Base-by-base conservation (phyloP, 2,888 invertebrate genomes). In the Melieria crassipennis region DNA sequence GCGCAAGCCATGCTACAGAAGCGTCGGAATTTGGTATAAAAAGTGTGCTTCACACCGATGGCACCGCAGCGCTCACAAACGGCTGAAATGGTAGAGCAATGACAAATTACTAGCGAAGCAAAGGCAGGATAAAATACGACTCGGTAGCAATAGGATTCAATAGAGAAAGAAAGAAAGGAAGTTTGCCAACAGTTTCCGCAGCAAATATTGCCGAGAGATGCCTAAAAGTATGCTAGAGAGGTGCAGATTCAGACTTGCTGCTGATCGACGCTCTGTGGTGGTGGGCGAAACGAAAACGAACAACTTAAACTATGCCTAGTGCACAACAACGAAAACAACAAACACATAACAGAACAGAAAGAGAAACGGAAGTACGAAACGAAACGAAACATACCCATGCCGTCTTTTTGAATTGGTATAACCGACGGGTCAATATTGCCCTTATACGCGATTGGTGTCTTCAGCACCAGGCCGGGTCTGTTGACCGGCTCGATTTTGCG, bases 321-420 rank as follows among this genome's bases (percentile, higher is more conserved):
- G 42, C 16, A 43, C 43, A 61, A 47, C 43, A 70, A 73, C 69
- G 55, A 64, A 70, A 74, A 72, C 48, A 7, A 70, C 62, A 61
- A 60, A 67, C 58, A 66, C 30, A 65, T 52, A 72, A 73, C 73
- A 63, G 71, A 65, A 68, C 69, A 70, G 9, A 73, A 74, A 61
- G 4, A 72, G 73, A 75, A 68, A 70, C 5, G 68, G 68, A 70
- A 61, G 58, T 65, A 67, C 48, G 45, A 70, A 71, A 64, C 67
- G 75, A 76, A 72, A 70, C 71, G 80, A 78, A 81, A 87, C 91
- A 90, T 88, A 95, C 95, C 95, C 89, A 95, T 95, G 87, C 94
- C 95, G 87, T 95, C 94, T 87, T 93, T 94, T 86, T 92, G 92
- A 83, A 96, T 92, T 69, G 96, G 95, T 87, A 96, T 92, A 82